These are phyloP conservation scores for Hoplostethus mediterraneus DNA, from an alignment of 2,797 vertebrate species.

Conservation along the genomic window DNA sequence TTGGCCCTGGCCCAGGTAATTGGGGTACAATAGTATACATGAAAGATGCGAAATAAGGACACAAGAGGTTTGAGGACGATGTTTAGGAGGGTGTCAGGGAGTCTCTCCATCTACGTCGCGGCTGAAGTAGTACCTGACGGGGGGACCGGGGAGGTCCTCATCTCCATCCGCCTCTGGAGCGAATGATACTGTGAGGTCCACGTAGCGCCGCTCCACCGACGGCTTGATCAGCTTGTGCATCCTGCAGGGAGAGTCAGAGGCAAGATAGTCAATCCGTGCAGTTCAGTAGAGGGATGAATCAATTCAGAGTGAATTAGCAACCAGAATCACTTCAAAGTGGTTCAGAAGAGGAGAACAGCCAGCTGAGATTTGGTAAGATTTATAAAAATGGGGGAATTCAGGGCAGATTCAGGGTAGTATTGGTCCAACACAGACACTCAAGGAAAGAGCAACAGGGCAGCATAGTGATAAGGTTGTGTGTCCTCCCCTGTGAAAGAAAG, in stretches of 20 bases:
- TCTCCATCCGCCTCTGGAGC: constrained; percentile 94
- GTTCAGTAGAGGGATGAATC: neutral
- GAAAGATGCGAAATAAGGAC: constrained; percentile 67
- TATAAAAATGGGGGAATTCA: too few species aligned
- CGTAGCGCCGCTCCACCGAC: constrained; percentile 91
- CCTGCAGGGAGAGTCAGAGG: constrained; percentile 72
- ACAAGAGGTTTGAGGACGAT: constrained; percentile 65
- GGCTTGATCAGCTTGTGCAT: constrained; percentile 99
- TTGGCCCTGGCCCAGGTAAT: constrained; percentile 51
- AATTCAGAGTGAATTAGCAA: neutral
- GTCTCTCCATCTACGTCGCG: constrained; percentile 80
- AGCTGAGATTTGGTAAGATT: neutral
- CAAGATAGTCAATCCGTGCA: too few species aligned
- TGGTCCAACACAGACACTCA: too few species aligned
- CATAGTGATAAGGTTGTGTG: too few species aligned
- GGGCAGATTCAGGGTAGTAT: too few species aligned
- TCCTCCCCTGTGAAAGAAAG: neutral
- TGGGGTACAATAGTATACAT: constrained; percentile 59
- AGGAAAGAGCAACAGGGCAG: neutral
- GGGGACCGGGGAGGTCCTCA: constrained; percentile 95
- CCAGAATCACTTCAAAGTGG: neutral
- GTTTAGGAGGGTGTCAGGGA: constrained; percentile 63
- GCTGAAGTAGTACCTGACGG: constrained; percentile 96
- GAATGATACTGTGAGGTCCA: constrained; percentile 97
- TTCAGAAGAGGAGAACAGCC: neutral